Percentiles rank a stretch among this genome's conserved stretches.
Evolutionary conservation across 1,140 invertebrate genomes (phyloP).

Genomic region (Drosophila obscura): DNA sequence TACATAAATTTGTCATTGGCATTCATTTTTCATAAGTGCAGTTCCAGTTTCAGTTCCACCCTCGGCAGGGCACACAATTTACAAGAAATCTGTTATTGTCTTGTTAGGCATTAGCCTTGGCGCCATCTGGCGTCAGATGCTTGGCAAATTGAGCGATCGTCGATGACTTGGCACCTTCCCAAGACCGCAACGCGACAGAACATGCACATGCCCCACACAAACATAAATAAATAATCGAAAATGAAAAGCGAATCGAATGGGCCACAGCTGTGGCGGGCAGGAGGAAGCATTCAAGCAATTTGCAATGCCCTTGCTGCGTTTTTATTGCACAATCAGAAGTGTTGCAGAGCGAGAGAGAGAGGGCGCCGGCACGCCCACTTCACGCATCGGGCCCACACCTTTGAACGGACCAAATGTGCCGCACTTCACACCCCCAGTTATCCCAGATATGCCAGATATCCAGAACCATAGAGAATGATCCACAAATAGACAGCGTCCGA

Average conservation of each 20-base stretch:
- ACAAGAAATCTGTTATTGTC: slow-evolving; percentile 77
- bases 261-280: slow-evolving; percentile 58
- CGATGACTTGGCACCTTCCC: slow-evolving; percentile 71
- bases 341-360: slow-evolving; percentile 55
- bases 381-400: slow-evolving; percentile 64
- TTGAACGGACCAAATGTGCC: slow-evolving; percentile 57
- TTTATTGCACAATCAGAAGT: slow-evolving; percentile 81
- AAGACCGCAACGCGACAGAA: slow-evolving; percentile 58
- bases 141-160: slow-evolving; percentile 72
- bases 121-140: slow-evolving; percentile 72
- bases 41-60: slow-evolving; percentile 9
- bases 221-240: slow-evolving; percentile 76
- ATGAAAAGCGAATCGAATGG: slow-evolving; percentile 72
- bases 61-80: slow-evolving; percentile 56
- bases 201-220: slow-evolving; percentile 1
- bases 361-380: slow-evolving; percentile 70
- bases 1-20: slow-evolving; percentile 81
- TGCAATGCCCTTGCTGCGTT: slow-evolving; percentile 67
- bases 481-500: slow-evolving; percentile 38
- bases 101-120: slow-evolving; percentile 54
- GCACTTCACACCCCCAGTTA: slow-evolving; percentile 65
- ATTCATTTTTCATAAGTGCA: slow-evolving; percentile 57
- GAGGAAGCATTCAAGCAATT: slow-evolving; percentile 38
- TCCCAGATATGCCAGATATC: neutral
- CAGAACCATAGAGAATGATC: slow-evolving; percentile 16